Percentiles rank a stretch among this genome's conserved stretches.
Conservation (phyloP, 2,888 invertebrate species). For the Drosophila testacea region DNA sequence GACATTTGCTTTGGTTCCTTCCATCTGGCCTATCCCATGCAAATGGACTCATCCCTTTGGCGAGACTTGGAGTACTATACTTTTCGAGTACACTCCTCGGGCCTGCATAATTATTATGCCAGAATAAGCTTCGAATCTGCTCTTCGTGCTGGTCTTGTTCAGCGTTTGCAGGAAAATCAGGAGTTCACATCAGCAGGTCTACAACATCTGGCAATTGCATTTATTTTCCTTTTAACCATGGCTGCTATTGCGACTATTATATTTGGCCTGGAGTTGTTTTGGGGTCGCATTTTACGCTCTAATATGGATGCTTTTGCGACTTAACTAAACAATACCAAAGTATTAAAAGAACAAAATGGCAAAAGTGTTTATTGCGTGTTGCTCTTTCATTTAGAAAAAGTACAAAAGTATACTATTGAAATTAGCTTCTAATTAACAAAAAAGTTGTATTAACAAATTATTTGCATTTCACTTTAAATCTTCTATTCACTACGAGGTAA, state of each 20-base stretch:
- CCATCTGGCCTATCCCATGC: slow-evolving; percentile 76
- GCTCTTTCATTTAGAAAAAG: too few species aligned
- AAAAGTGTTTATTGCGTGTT: too few species aligned
- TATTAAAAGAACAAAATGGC: too few species aligned
- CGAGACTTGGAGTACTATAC: slow-evolving; percentile 75
- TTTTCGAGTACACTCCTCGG: slow-evolving; percentile 74
- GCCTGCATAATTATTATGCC: slow-evolving; percentile 70
- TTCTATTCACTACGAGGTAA: too few species aligned
- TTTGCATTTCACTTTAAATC: too few species aligned
- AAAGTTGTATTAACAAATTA: too few species aligned
- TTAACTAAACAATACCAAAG: neutral
- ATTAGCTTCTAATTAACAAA: too few species aligned
- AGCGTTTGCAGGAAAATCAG: slow-evolving; percentile 54
- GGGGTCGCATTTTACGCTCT: slow-evolving; percentile 1
- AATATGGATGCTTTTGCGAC: neutral
- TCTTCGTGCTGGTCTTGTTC: slow-evolving; percentile 61
- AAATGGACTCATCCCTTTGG: slow-evolving; percentile 78
- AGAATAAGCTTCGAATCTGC: slow-evolving; percentile 70
- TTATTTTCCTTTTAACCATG: slow-evolving; percentile 56
- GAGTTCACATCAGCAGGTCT: slow-evolving; percentile 74
- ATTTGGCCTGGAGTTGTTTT: slow-evolving; percentile 47
- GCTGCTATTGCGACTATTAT: slow-evolving; percentile 39
- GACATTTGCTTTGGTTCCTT: slow-evolving; percentile 81
- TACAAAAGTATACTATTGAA: too few species aligned
- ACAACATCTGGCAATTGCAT: slow-evolving; percentile 72